Base-by-base conservation (phyloP, 2,113 vertebrate species). In the Callionymus lyra region DNA sequence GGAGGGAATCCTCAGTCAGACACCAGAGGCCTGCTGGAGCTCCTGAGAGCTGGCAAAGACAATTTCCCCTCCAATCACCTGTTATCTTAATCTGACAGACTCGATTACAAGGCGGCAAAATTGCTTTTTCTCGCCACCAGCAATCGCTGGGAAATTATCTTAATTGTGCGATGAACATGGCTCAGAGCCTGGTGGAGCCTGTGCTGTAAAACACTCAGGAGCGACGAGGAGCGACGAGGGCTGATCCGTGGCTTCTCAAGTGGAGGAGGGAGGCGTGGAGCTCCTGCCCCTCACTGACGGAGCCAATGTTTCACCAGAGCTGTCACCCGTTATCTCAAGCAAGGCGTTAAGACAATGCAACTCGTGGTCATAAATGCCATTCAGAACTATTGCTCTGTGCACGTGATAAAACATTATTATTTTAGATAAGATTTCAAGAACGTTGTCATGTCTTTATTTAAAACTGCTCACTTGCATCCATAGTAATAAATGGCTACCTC, bases 11-110 rank as follows among this genome's bases (percentile, higher is more conserved):
- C 49, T 60, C 44, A 74, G 65, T 35, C 59, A 70, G 63, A 65
- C 72, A 82, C 82, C 81, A 76, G 73, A 65, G 79, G 80, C 77
- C 77, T 79, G 78, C 83, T 84, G 80, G 79, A 51, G 72, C 76
- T 82, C 77, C 82, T 76, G 79, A 79, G 70, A 82, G 70, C 82
- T 65, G 67, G 80, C 74, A 74, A 83, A 82, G 76, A 72, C 72
- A 83, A 82, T 84, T 85, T 83, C 84, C 73, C 70, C 77, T 81
- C 68, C 82, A 86, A 85, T 88, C 85, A 84, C 67, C 68, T 78
- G 81, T 76, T 85, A 88, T 88, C 86, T 88, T 86, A 83, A 88
- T 88, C 85, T 88, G 85, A 87, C 85, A 88, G 83, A 67, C 80
- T 83, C 72, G 80, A 85, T 87, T 87, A 85, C 79, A 79, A 76